Conservation (phyloP, 2,113 vertebrate species). For the Mobula birostris region DNA sequence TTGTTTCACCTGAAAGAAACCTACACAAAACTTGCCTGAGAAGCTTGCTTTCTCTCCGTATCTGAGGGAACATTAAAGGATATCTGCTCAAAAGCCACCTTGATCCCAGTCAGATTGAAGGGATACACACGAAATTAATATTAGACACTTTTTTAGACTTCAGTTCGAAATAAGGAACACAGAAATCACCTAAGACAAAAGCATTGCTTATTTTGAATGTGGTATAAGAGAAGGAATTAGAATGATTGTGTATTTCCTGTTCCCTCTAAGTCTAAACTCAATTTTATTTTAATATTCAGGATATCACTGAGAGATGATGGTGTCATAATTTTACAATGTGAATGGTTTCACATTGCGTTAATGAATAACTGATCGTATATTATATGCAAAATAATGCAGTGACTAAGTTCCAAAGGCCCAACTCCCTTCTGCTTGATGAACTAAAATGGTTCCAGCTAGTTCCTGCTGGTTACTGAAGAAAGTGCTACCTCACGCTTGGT, state of each 20-base stretch:
- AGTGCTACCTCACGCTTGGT: too few relatives aligned
- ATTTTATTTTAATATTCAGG: not conserved
- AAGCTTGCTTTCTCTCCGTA: slow-evolving; percentile 10
- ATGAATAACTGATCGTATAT: not conserved
- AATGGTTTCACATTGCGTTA: not conserved
- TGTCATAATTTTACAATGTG: not conserved
- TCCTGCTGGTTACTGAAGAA: too few relatives aligned
- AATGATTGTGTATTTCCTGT: too few relatives aligned
- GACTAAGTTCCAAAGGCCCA: not conserved
- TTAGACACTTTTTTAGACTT: not conserved
- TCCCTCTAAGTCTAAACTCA: too few relatives aligned
- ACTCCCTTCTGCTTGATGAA: not conserved
- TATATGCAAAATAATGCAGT: not conserved
- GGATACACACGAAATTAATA: not conserved
- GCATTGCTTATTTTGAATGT: not conserved
- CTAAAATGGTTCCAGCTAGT: not conserved
- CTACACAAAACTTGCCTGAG: not conserved
- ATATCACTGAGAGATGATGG: not conserved
- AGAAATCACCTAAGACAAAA: not conserved
- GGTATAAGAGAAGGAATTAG: too few relatives aligned
- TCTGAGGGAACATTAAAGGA: not conserved
- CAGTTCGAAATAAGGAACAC: not conserved
- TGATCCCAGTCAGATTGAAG: not conserved
- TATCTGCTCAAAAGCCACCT: not conserved
- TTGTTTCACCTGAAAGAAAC: slow-evolving; percentile 23